Conservation (phyloP, 1,140 invertebrate species). For the Brachionus koreanus region DNA sequence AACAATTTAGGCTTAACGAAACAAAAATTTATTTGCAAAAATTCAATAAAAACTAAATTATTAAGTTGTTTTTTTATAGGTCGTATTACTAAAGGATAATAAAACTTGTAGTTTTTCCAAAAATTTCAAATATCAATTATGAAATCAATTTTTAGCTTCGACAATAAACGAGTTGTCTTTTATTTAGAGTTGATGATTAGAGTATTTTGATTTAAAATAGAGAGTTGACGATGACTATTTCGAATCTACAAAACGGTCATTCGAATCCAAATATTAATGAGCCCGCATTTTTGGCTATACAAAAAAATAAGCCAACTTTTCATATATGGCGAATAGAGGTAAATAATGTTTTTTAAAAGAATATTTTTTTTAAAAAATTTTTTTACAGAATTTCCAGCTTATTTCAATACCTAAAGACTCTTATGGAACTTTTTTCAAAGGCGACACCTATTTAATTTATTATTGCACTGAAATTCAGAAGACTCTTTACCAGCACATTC, state of each 20-base stretch:
- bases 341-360: neutral
- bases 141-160: neutral
- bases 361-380: neutral
- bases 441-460: conserved; percentile 55
- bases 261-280: neutral
- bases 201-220: neutral
- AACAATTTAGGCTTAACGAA: neutral
- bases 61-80: conserved; percentile 19
- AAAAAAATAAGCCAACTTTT: conserved; percentile 18
- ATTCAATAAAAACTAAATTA: neutral
- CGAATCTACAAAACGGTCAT: neutral
- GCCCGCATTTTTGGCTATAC: neutral
- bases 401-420: conserved; percentile 47
- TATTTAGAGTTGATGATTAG: neutral
- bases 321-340: conserved; percentile 16
- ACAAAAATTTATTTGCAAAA: neutral
- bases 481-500: conserved; percentile 63
- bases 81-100: conserved; percentile 20
- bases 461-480: neutral
- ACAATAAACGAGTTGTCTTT: neutral
- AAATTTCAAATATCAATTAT: conserved; percentile 7
- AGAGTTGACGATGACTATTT: neutral
- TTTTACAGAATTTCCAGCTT: conserved; percentile 47
- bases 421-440: conserved; percentile 51
- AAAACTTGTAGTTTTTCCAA: neutral